Base-by-base conservation (phyloP, 2,888 invertebrate genomes). In the Synergus laeviventris region DNA sequence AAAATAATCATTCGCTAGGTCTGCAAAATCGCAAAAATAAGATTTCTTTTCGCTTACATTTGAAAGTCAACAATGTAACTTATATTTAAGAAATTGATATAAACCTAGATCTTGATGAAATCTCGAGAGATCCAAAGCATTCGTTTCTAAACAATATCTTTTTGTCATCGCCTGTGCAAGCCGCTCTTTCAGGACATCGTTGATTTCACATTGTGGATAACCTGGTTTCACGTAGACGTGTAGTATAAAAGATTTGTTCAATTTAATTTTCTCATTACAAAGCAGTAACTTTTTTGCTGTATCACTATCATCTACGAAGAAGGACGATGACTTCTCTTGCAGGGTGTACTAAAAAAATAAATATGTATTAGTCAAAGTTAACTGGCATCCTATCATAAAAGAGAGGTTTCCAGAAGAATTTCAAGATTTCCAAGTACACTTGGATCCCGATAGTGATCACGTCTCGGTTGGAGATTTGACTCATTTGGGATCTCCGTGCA, bases 111-210 rank as follows among this genome's bases (percentile, higher is more conserved):
- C 97, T 11, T 94, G 92, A 91, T 96, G 95, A 87, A 98, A 96
- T 83, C 94, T 94, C 0, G 95, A 94, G 70, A 98, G 91, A 89
- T 97, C 95, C 76, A 98, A 91, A 0, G 96, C 94, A 87, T 96
- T 96, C 0, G 94, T 94, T 1, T 92, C 90, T 11, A 93, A 91
- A 89, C 96, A 95, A 87, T 96, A 98, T 86, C 97, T 93, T 85
- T 95, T 95, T 0, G 94, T 95, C 96, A 98, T 96, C 0, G 94
- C 94, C 66, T 93, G 86, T 90, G 96, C 96, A 91, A 98, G 94
- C 88, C 94, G 95, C 81, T 95, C 94, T 86, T 95, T 95, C 85
- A 95, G 92, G 3, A 92, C 91, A 7, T 92, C 93, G 89, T 95
- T 94, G 81, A 97, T 56, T 60, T 81, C 78, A 62, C 83, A 83